Base-by-base conservation (phyloP, 2,888 invertebrate species). In the Subacronicta megacephala region DNA sequence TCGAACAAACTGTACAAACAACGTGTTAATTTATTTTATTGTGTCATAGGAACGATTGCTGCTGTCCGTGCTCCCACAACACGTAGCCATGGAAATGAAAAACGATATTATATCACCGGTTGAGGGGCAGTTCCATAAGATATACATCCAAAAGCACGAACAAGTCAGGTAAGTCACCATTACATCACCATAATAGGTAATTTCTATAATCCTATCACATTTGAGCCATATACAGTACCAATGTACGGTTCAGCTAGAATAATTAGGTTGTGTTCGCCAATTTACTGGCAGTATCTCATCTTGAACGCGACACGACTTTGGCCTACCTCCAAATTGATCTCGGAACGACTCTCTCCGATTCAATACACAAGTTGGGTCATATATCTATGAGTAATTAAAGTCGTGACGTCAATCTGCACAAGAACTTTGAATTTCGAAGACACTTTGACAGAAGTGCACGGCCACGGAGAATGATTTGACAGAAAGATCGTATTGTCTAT, bases 1-100 rank as follows among this genome's bases (percentile, higher is more conserved):
- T n/a, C n/a, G n/a, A n/a, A n/a, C n/a, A n/a, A n/a, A n/a, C n/a
- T n/a, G 7, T 31, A 13, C 6, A 33, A 37, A 56, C 26, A 31
- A 40, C 1, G 23, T 1, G 17, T 15, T 52, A 40, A 52, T 35
- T 49, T 12, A 47, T 64, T 5, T 3, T 41, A 12, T 33, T 20
- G 16, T 67, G 54, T 36, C 57, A 55, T 93, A 97, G 97, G 98
- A 98, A 92, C 95, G 98, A 72, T 94, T 98, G 76, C 93, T 98
- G 81, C 93, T 98, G 70, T 98, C 98, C 37, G 98, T 98, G 71
- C 95, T 98, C 81, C 98, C 98, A 7, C 97, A 98, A 88, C 98
- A 98, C 91, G 95, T 96, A 76, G 98, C 98, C 72, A 97, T 98
- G 97, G 98, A 98, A 92, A 98, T 98, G 98, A 98, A 98, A 93